Base-by-base conservation (phyloP, 2,797 vertebrate genomes). In the Argya squamiceps region DNA sequence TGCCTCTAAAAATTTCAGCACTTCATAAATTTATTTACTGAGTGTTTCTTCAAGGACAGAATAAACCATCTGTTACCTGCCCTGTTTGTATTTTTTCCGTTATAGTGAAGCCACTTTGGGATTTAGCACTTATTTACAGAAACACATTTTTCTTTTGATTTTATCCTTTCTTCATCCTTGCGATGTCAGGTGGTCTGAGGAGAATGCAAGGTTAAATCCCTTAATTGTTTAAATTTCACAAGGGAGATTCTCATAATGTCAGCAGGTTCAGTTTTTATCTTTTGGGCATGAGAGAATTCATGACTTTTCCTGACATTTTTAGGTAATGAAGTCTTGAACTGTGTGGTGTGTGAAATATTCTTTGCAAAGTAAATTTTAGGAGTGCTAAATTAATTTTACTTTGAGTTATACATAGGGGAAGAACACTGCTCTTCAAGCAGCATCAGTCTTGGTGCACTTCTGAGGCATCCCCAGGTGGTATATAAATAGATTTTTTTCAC, bases 241-340 rank as follows among this genome's bases (percentile, higher is more conserved):
- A 30, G 69, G 47, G 79, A 95, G 13, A 13, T 68, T 88, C 71
- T 83, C 43, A 64, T 71, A 92, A 89, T 78, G 78, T 92, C 83
- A 93, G n/a, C 11, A 84, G 27, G 26, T 77, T 85, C 26, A 22
- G 29, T 29, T 89, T 94, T 91, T 92, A 21, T 92, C 69, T 89
- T 91, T 58, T 26, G 76, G 63, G 39, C 76, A 49, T 84, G 32
- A 92, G 69, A 93, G 88, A 74, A 89, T 93, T 96, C 46, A 39
- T 92, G 49, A 92, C 65, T 95, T 95, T 93, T 93, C 29, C 34
- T 91, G 87, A 81, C 62, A 88, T 89, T 91, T 87, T 71, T 46
- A 55, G 58, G 14, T 65, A 93, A 83, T 41, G 64, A 88, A 93
- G 74, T 87, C 84, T 89, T 79, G 64, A 91, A 52, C 9, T 75